Conservation (phyloP, 2,797 vertebrate genomes). For the Molossus molossus region DNA sequence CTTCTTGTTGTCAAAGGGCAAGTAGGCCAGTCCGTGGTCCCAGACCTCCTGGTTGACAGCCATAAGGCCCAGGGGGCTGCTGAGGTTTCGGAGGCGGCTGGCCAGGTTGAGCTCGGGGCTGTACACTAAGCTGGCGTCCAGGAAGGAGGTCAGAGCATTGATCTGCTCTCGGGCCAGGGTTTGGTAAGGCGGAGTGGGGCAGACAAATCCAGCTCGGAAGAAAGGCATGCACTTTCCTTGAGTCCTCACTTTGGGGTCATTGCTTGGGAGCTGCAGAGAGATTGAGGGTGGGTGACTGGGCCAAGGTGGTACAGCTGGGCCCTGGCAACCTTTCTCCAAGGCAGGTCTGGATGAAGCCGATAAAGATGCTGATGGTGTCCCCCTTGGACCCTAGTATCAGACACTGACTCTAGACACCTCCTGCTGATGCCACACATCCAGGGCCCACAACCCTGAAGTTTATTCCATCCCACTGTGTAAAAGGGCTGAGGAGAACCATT, state of each 20-base stretch:
- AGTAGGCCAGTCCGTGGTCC: constrained; percentile 90
- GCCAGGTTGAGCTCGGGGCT: constrained; percentile 91
- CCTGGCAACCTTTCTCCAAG: not conserved
- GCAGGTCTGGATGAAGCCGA: not conserved
- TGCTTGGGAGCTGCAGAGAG: constrained; percentile 90
- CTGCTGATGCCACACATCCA: not conserved
- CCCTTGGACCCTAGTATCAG: not conserved
- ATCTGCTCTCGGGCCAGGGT: constrained; percentile 92
- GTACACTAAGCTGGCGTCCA: constrained; percentile 94
- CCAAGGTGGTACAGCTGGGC: not conserved
- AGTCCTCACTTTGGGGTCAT: constrained; percentile 88
- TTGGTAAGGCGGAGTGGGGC: constrained; percentile 87
- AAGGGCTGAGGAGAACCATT: not conserved
- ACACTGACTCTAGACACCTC: not conserved
- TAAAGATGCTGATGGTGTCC: not conserved
- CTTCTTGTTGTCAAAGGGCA: constrained; percentile 89
- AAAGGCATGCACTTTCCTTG: constrained; percentile 92
- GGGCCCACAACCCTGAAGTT: not conserved
- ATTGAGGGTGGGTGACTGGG: not conserved
- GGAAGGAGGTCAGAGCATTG: constrained; percentile 92
- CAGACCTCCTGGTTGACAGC: constrained; percentile 90
- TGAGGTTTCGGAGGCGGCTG: constrained; percentile 90
- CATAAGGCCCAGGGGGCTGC: constrained; percentile 90
- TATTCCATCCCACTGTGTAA: not conserved
- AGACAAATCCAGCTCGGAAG: constrained; percentile 92